Percentiles rank a stretch among this genome's conserved stretches.
Conservation (phyloP, 2,113 vertebrate genomes). For the Otolemur garnettii region DNA sequence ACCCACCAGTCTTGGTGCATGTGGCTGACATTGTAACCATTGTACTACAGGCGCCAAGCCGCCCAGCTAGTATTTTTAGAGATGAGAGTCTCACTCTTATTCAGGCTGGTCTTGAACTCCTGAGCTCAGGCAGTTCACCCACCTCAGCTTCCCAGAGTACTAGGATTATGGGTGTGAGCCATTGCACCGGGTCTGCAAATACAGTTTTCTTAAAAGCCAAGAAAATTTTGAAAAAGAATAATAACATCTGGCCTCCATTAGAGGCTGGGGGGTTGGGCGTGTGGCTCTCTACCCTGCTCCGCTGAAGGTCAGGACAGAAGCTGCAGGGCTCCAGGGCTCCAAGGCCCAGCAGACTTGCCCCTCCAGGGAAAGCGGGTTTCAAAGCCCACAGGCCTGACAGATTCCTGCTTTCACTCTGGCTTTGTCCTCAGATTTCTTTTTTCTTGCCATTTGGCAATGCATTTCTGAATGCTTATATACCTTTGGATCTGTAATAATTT, state of each 20-base stretch:
- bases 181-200: too few species aligned
- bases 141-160: too few species aligned
- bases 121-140: too few species aligned
- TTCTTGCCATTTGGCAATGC: background rate
- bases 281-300: background rate
- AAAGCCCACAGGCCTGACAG: background rate
- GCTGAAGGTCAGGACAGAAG: background rate
- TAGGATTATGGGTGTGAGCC: too few species aligned
- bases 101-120: too few species aligned
- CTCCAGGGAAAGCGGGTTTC: background rate
- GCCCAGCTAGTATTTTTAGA: too few species aligned
- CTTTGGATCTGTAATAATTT: background rate
- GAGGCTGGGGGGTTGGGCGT: background rate
- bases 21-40: too few species aligned
- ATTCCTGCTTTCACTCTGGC: background rate
- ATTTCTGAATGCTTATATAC: background rate
- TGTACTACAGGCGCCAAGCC: too few species aligned
- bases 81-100: too few species aligned
- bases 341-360: background rate
- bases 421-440: background rate
- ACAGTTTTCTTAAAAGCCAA: background rate
- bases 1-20: too few species aligned
- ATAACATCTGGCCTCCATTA: background rate
- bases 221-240: background rate
- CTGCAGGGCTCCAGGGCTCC: background rate